These are phyloP conservation scores for Sebastiscus albofasciatus DNA, from an alignment of 2,797 vertebrate species.

Conservation along the genomic window DNA sequence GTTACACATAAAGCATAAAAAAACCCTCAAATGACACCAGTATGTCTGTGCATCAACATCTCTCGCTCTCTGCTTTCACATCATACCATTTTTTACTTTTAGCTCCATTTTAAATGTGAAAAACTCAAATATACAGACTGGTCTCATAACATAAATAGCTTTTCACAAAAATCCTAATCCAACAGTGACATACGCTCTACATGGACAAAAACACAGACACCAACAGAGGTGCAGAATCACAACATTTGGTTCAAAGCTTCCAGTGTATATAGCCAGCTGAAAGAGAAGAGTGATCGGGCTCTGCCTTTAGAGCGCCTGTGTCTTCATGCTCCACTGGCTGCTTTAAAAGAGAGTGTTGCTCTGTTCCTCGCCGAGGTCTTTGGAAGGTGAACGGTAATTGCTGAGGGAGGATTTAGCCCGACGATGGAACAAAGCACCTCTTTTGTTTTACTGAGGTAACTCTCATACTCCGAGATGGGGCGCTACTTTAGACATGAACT, in stretches of 20 bases:
- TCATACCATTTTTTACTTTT: background rate
- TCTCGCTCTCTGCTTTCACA: background rate
- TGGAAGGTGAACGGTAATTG: slow-evolving; percentile 81
- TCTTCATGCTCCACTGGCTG: slow-evolving; percentile 72
- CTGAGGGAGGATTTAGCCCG: slow-evolving; percentile 76
- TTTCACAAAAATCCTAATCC: background rate
- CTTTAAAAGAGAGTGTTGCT: slow-evolving; percentile 74
- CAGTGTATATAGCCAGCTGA: slow-evolving; percentile 15
- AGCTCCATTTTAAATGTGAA: background rate
- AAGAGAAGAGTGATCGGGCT: slow-evolving; percentile 38
- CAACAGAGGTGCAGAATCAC: background rate
- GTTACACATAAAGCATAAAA: background rate
- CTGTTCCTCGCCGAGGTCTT: slow-evolving; percentile 73
- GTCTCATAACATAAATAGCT: background rate
- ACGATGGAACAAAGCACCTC: slow-evolving; percentile 73
- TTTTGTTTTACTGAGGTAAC: slow-evolving; percentile 72
- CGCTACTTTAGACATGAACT: slow-evolving; percentile 47
- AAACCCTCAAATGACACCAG: background rate
- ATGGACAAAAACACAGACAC: background rate
- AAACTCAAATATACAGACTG: background rate
- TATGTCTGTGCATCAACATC: background rate
- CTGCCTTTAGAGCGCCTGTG: slow-evolving; percentile 46
- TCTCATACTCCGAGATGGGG: slow-evolving; percentile 49
- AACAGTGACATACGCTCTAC: background rate
- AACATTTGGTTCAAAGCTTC: slow-evolving; percentile 27